Evolutionary conservation across 2,888 invertebrate genomes (phyloP).

Genomic region (Crocallis elinguaria): DNA sequence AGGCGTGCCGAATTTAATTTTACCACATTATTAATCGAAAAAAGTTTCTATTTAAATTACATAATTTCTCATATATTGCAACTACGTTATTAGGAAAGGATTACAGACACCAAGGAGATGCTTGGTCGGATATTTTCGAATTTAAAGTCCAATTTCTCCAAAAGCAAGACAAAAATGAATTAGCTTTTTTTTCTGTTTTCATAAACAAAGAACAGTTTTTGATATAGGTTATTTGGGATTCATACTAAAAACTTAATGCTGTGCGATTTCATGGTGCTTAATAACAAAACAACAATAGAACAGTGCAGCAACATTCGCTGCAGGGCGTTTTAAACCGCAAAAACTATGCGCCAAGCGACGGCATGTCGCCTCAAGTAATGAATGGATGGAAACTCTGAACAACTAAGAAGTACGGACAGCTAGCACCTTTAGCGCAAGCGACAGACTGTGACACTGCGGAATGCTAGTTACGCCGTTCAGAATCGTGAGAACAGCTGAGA

Average conservation of each 20-base stretch:
- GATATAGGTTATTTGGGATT: slow-evolving; percentile 14
- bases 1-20: slow-evolving; percentile 35
- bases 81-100: not conserved
- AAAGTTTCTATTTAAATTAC: slow-evolving; percentile 19
- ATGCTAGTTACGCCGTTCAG: slow-evolving; percentile 41
- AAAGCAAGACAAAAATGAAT: too few relatives aligned
- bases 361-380: slow-evolving; percentile 55
- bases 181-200: too few relatives aligned
- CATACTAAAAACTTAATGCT: slow-evolving; percentile 18
- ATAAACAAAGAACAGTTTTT: not conserved
- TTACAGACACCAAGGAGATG: too few relatives aligned
- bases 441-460: slow-evolving; percentile 37
- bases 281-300: slow-evolving; percentile 46
- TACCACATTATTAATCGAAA: slow-evolving; percentile 29
- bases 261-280: slow-evolving; percentile 31
- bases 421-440: slow-evolving; percentile 28
- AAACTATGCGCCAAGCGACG: slow-evolving; percentile 46
- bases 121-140: too few relatives aligned
- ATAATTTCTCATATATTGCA: slow-evolving; percentile 17
- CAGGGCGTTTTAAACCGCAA: slow-evolving; percentile 41
- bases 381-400: slow-evolving; percentile 43
- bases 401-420: slow-evolving; percentile 44
- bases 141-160: too few relatives aligned
- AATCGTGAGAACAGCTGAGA: slow-evolving; percentile 47
- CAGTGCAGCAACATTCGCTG: slow-evolving; percentile 40